Percentiles rank a stretch among this genome's conserved stretches.
Evolutionary conservation across 2,888 invertebrate genomes (phyloP).

Genomic region (Cosmorhoe ocellata): DNA sequence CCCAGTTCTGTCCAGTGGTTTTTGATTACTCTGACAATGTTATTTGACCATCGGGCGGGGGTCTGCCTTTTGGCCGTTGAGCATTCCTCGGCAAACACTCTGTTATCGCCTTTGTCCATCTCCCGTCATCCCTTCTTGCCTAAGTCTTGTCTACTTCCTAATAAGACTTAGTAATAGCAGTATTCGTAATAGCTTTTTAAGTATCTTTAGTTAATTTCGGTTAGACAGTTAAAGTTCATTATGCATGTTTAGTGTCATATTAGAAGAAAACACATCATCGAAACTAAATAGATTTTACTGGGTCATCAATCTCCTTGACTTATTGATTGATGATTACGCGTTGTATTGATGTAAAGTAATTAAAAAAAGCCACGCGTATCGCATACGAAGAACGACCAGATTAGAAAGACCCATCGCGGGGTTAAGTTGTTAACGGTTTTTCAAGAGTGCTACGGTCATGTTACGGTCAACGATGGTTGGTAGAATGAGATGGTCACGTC

Average conservation of each 20-base stretch:
- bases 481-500: conserved; percentile 41
- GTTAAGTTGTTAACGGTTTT: conserved; percentile 3
- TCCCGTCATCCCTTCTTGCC: too few species aligned
- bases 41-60: too few species aligned
- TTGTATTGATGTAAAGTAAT: conserved; percentile 73
- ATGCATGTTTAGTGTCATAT: conserved; percentile 76
- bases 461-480: conserved; percentile 47
- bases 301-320: conserved; percentile 71
- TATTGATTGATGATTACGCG: conserved; percentile 74
- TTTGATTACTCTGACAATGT: too few species aligned
- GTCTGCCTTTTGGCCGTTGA: too few species aligned
- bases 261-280: conserved; percentile 73
- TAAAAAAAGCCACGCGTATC: conserved; percentile 62
- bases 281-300: conserved; percentile 69
- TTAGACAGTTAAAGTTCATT: conserved; percentile 40
- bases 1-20: too few species aligned
- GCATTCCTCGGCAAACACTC: too few species aligned
- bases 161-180: too few species aligned
- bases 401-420: conserved; percentile 37
- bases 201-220: conserved; percentile 30
- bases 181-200: too few species aligned
- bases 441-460: conserved; percentile 24
- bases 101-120: too few species aligned
- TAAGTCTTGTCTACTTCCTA: too few species aligned
- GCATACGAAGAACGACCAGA: conserved; percentile 47